Conservation (phyloP, 2,113 vertebrate species). For the Oncorhynchus nerka region DNA sequence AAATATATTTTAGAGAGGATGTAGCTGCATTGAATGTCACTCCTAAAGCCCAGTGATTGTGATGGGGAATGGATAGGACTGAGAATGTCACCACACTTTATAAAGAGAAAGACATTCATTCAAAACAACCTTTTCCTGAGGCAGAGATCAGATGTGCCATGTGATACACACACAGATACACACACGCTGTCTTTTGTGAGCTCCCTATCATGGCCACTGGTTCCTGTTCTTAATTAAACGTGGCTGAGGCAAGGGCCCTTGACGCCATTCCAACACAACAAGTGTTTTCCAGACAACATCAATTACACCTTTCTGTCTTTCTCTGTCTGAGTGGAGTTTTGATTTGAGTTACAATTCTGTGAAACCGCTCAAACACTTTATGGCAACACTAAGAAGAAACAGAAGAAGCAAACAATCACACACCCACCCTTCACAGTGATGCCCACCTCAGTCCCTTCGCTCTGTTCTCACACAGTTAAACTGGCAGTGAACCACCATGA, state of each 20-base stretch:
- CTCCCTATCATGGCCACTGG: conserved; percentile 17
- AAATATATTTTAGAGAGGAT: neutral
- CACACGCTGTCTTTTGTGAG: neutral
- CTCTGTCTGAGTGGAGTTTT: conserved; percentile 26
- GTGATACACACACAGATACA: neutral
- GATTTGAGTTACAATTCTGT: conserved; percentile 25
- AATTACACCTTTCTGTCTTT: conserved; percentile 32
- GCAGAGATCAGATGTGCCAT: neutral
- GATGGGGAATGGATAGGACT: neutral
- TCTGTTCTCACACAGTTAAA: neutral
- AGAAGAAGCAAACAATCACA: too few relatives aligned
- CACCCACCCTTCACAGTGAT: too few relatives aligned
- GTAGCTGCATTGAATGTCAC: neutral
- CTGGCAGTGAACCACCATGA: neutral
- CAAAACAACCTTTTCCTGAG: neutral
- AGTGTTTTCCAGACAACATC: conserved; percentile 51
- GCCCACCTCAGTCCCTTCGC: neutral
- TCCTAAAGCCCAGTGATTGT: neutral
- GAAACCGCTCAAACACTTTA: neutral
- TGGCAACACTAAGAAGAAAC: too few relatives aligned
- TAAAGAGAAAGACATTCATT: conserved; percentile 19
- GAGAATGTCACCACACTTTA: conserved; percentile 27
- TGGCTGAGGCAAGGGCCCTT: conserved; percentile 21
- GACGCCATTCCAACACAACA: conserved; percentile 35
- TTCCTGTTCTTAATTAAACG: conserved; percentile 46